These are phyloP conservation scores for Podabrus alpinus DNA, from an alignment of 2,888 invertebrate species.

Conservation along the genomic window DNA sequence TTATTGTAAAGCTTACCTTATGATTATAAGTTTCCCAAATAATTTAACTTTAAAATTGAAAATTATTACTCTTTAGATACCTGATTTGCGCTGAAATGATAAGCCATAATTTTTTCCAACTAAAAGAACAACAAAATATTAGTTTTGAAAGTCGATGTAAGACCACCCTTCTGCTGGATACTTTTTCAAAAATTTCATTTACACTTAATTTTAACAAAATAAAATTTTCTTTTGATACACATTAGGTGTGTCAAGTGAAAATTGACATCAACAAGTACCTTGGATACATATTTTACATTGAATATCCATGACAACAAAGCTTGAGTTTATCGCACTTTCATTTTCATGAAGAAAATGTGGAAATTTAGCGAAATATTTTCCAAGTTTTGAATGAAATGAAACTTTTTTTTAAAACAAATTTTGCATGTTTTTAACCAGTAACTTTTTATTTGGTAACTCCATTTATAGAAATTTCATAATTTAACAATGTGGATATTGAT, in stretches of 20 bases:
- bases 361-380: neutral
- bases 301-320: conserved; percentile 26
- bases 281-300: conserved; percentile 16
- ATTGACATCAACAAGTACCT: conserved; percentile 30
- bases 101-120: conserved; percentile 28
- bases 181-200: neutral
- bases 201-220: neutral
- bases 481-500: conserved; percentile 33
- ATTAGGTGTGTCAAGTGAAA: conserved; percentile 18
- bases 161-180: neutral
- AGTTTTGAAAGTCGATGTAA: neutral
- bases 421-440: neutral
- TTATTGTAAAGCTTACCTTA: conserved; percentile 8
- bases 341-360: neutral
- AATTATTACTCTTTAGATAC: conserved; percentile 25
- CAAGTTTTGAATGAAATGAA: neutral
- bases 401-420: conserved; percentile 17
- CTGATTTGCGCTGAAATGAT: conserved; percentile 38
- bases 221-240: neutral
- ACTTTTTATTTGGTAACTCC: neutral
- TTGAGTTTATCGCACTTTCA: neutral
- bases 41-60: conserved; percentile 3
- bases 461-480: conserved; percentile 17
- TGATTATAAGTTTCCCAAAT: neutral
- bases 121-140: conserved; percentile 8